Conservation (phyloP, 2,888 invertebrate species). For the Apamea sordens region DNA sequence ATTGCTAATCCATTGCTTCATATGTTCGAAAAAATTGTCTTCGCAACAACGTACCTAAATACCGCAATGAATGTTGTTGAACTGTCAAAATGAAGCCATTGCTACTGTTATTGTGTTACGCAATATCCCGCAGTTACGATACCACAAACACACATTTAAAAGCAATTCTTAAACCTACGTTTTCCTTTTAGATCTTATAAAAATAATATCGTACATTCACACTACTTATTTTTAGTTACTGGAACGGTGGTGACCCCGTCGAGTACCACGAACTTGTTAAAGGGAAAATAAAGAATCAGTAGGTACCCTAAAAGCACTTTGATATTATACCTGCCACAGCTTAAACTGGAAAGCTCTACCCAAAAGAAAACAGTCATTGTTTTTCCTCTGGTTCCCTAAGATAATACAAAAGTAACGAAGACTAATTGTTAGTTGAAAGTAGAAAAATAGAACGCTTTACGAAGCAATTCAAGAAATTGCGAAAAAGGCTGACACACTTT, state of each 20-base stretch:
- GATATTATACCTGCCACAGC: conserved; percentile 20
- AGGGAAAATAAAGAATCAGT: conserved; percentile 4
- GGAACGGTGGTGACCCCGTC: not conserved
- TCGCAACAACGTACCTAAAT: not conserved
- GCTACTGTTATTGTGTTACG: too few species aligned
- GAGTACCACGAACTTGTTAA: not conserved
- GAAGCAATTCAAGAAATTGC: conserved; percentile 28
- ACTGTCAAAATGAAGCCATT: not conserved
- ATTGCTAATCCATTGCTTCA: too few species aligned
- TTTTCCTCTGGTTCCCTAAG: conserved; percentile 37
- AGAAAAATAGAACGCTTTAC: conserved; percentile 43
- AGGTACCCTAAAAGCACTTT: conserved; percentile 19
- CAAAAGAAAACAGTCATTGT: conserved; percentile 42
- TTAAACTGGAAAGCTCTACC: conserved; percentile 45
- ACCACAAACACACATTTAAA: conserved; percentile 2
- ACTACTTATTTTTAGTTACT: not conserved
- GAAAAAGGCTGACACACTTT: conserved; percentile 41
- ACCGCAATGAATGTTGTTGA: not conserved
- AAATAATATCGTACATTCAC: not conserved
- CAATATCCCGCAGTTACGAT: not conserved
- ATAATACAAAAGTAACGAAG: conserved; percentile 55
- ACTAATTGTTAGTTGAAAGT: conserved; percentile 48
- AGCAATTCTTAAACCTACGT: not conserved
- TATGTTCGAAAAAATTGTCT: too few species aligned
- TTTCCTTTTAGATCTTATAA: not conserved